Evolutionary conservation across 2,797 vertebrate species (phyloP).

Genomic region (Cuniculus paca): DNA sequence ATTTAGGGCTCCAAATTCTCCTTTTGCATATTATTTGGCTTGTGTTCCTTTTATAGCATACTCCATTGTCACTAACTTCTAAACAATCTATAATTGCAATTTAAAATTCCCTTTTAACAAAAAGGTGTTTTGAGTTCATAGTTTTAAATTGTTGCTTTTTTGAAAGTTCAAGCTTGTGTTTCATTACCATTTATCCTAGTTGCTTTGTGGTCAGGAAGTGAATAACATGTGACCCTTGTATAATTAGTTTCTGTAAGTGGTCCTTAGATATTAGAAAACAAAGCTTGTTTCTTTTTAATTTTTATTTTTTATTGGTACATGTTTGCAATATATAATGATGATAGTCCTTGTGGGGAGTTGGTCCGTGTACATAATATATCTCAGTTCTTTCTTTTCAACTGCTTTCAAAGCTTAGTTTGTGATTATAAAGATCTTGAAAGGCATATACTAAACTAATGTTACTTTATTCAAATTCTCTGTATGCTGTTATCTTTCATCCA

Average conservation of each 20-base stretch:
- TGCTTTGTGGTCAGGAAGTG: not conserved
- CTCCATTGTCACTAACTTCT: not conserved
- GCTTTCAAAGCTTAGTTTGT: not conserved
- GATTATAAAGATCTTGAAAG: not conserved
- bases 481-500: not conserved
- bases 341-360: not conserved
- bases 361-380: not conserved
- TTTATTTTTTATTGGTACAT: not conserved
- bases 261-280: not conserved
- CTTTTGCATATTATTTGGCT: not conserved
- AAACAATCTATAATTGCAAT: not conserved
- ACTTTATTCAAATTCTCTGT: not conserved
- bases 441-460: not conserved
- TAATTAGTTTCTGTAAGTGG: not conserved
- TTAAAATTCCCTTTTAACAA: not conserved
- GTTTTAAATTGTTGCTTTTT: not conserved
- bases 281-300: not conserved
- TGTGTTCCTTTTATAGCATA: not conserved
- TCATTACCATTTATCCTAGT: not conserved
- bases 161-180: not conserved
- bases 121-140: not conserved
- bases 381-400: not conserved
- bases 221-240: not conserved
- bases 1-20: not conserved
- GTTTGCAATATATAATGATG: not conserved